Conservation (phyloP, 2,113 vertebrate species). For the Apodemus speciosus region DNA sequence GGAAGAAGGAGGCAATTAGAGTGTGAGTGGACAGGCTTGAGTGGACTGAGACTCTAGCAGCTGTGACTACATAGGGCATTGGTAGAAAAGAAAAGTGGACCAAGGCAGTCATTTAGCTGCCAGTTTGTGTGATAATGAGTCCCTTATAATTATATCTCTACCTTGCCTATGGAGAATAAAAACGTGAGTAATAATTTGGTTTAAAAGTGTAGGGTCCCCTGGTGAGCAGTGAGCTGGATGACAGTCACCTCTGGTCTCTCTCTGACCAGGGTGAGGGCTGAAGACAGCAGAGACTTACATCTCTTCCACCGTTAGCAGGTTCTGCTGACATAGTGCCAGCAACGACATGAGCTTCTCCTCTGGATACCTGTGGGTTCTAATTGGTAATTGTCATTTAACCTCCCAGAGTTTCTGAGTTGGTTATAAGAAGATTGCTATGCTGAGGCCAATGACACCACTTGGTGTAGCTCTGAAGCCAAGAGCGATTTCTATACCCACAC, state of each 20-base stretch:
- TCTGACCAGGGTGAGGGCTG: neutral
- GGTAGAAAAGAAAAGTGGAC: neutral
- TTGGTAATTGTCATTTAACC: neutral
- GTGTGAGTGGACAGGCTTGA: neutral
- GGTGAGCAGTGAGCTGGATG: neutral
- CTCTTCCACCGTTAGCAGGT: neutral
- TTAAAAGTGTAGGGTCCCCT: neutral
- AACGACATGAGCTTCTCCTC: neutral
- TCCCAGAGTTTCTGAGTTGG: neutral
- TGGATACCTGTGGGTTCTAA: neutral
- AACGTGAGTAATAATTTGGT: neutral
- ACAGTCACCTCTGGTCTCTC: neutral
- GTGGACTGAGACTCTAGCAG: neutral
- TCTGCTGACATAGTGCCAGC: neutral
- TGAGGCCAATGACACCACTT: neutral
- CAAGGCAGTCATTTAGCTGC: neutral
- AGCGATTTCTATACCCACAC: neutral
- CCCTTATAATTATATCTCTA: neutral
- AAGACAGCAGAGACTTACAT: neutral
- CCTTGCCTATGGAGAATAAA: slow-evolving; percentile 19
- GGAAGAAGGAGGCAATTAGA: slow-evolving; percentile 39
- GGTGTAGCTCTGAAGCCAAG: neutral
- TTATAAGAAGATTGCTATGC: neutral
- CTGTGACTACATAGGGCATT: neutral
- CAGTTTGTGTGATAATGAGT: neutral